These are phyloP conservation scores for Saxidomus purpurata DNA, from an alignment of 1,140 invertebrate genomes.

Conservation along the genomic window DNA sequence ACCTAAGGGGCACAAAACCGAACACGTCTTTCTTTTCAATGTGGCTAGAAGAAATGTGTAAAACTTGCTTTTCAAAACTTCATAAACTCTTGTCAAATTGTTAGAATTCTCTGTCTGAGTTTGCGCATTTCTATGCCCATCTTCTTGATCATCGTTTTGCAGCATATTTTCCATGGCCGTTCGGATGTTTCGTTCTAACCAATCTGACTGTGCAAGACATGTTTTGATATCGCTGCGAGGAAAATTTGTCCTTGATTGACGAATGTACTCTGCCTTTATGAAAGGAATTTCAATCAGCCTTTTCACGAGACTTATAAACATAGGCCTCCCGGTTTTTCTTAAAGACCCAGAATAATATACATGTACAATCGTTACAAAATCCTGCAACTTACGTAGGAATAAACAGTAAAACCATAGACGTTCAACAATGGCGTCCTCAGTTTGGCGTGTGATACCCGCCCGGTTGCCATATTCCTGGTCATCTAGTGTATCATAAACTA, in stretches of 20 bases:
- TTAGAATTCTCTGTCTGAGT: neutral
- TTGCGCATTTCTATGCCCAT: neutral
- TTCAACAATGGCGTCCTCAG: neutral
- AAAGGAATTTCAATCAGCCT: neutral
- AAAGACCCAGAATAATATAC: neutral
- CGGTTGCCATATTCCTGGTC: neutral
- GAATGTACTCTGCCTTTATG: neutral
- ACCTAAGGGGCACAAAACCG: neutral
- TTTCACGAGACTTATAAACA: neutral
- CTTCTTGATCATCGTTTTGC: neutral
- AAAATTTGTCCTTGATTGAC: neutral
- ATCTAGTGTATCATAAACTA: neutral
- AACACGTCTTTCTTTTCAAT: neutral
- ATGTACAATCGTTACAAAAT: neutral
- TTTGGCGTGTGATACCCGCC: neutral
- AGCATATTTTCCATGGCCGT: neutral
- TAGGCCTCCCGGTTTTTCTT: neutral
- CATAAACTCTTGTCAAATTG: neutral
- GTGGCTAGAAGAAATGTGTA: neutral
- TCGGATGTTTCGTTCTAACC: neutral
- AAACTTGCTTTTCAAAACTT: neutral
- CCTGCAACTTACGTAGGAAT: neutral
- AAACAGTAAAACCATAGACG: neutral
- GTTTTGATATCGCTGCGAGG: neutral
- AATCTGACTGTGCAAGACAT: neutral